Base-by-base conservation (phyloP, 2,113 vertebrate species). In the Oxygymnocypris stewartii region DNA sequence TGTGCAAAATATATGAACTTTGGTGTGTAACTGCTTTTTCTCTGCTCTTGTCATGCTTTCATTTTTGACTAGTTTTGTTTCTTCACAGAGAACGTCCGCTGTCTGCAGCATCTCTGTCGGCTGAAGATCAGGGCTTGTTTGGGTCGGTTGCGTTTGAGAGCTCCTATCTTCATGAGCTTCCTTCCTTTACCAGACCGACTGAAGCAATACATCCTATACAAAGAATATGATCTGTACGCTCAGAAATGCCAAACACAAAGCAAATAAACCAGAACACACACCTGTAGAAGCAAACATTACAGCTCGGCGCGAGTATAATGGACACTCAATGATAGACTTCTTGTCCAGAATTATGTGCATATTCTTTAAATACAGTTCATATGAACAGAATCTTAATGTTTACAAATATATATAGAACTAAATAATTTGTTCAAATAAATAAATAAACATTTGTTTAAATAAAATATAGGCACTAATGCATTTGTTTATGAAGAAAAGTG, bases 91-190 rank as follows among this genome's bases (percentile, higher is more conserved):
- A 99, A 96, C 13, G 89, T 94, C 4, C 95, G 97, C 42, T 88
- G 94, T 51, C 93, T 99, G 86, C 94, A 97, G 94, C 98, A 99
- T 85, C 93, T 99, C 35, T 99, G 97, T 67, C 97, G 97, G 0
- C 94, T 99, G 87, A 94, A 89, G 90, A 98, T 99, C 91, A 94
- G 97, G 3, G 93, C 90, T 0, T 95, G 97, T 82, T 95, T 99
- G 91, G 97, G 98, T 2, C 95, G 95, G 0, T 93, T 97, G n/a
- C 96, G 92, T 0, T 93, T 99, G 12, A 94, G 98, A 1, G 97
- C 97, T 1, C 96, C 97, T 0, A 90, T 96, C 84, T 99, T 99
- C 93, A 96, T 98, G 96, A 96, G 96, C 81, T 97, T 97, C 91
- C 94, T 99, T 81, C 96, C 96, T 0, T 84, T 99, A 87, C 97